A percentile compares a stretch with the other conserved stretches of the same genome.
These are phyloP conservation scores for Amblyjoppa proteus DNA, from an alignment of 2,888 invertebrate genomes.

Conservation along the genomic window DNA sequence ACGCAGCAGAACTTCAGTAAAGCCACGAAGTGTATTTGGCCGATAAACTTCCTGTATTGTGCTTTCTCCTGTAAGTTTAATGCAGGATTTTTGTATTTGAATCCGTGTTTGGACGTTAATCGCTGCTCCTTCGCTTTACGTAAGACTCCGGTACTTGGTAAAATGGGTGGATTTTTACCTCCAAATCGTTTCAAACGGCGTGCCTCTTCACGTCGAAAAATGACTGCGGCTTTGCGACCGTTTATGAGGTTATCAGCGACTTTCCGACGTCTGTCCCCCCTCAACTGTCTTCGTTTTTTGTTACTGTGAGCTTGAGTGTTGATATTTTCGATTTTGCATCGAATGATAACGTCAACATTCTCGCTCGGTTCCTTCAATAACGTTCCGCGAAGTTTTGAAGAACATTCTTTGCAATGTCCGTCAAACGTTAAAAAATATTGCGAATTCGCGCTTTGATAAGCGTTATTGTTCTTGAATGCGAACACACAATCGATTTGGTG, in stretches of 20 bases:
- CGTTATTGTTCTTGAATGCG: slow-evolving; percentile 43
- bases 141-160: slow-evolving; percentile 37
- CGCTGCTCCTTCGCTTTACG: slow-evolving; percentile 56
- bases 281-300: slow-evolving; percentile 45
- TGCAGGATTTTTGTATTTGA: slow-evolving; percentile 34
- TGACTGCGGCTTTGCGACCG: slow-evolving; percentile 39
- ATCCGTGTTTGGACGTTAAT: slow-evolving; percentile 12
- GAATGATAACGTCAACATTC: slow-evolving; percentile 35
- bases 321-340: slow-evolving; percentile 32
- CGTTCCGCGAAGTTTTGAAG: slow-evolving; percentile 23
- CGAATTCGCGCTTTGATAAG: slow-evolving; percentile 31
- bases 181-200: slow-evolving; percentile 49
- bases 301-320: slow-evolving; percentile 12
- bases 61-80: slow-evolving; percentile 43
- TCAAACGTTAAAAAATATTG: slow-evolving; percentile 23
- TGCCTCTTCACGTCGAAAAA: slow-evolving; percentile 47
- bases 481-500: slow-evolving; percentile 51
- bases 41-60: slow-evolving; percentile 35
- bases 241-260: slow-evolving; percentile 47
- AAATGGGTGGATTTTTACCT: slow-evolving; percentile 44
- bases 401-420: slow-evolving; percentile 46
- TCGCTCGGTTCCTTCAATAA: slow-evolving; percentile 49
- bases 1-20: slow-evolving; percentile 42
- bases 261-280: slow-evolving; percentile 26
- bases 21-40: slow-evolving; percentile 35